Conservation (phyloP, 2,888 invertebrate species). For the Palloptera scutellata region DNA sequence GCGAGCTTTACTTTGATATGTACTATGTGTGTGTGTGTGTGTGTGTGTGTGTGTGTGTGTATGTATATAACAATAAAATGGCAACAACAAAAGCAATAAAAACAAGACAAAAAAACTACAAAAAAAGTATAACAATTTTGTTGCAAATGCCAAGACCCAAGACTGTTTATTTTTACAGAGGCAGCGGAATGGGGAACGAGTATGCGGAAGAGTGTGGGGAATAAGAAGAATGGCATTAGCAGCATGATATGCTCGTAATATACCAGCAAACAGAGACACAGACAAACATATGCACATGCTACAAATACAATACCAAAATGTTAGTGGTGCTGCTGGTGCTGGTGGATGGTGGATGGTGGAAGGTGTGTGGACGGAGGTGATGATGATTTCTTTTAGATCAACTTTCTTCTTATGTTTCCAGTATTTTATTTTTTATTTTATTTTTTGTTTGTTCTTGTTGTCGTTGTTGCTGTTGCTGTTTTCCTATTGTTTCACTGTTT, state of each 20-base stretch:
- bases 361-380: too few species aligned
- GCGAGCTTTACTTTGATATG: slow-evolving; percentile 1
- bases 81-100: not conserved
- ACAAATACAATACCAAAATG: not conserved
- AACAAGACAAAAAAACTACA: not conserved
- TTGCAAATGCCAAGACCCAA: not conserved
- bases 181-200: not conserved
- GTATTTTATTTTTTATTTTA: slow-evolving; percentile 30
- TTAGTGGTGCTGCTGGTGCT: slow-evolving; percentile 6
- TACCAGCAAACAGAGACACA: not conserved
- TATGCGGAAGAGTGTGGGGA: not conserved
- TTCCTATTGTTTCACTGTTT: slow-evolving; percentile 46
- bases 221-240: not conserved
- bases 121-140: not conserved
- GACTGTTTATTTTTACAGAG: not conserved
- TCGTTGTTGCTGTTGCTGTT: slow-evolving; percentile 21
- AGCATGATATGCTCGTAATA: not conserved
- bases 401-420: slow-evolving; percentile 36
- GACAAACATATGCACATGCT: not conserved
- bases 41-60: too few species aligned
- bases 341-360: not conserved
- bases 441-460: slow-evolving; percentile 34
- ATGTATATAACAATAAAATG: not conserved
- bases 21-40: too few species aligned
- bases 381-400: slow-evolving; percentile 20